Base-by-base conservation (phyloP, 2,113 vertebrate genomes). In the Ictalurus punctatus region DNA sequence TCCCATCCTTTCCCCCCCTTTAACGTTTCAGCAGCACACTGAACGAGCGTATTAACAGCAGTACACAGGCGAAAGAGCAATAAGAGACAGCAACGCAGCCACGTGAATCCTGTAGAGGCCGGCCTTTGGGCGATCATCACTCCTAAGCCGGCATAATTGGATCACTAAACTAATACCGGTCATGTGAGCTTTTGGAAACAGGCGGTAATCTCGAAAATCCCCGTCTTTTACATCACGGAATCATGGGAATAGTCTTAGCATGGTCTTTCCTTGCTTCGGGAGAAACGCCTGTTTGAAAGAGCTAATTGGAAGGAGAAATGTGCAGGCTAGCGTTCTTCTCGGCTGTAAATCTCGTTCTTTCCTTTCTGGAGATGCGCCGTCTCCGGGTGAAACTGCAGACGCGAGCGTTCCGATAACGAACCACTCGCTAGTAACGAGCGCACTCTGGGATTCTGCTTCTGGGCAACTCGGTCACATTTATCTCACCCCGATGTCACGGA, bases 351-450 rank as follows among this genome's bases (percentile, higher is more conserved):
- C 54, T 63, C 59, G 14, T 73, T 76, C 58, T 88, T 88, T 90
- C 65, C 88, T 85, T 59, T 71, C 85, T 34, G 54, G 67, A 80
- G 76, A 87, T 89, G 90, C 71, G n/a, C 73, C 23, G 85, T 80
- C 83, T 86, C 86, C 74, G 85, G 78, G 89, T 90, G 87, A 90
- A 88, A 87, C 87, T 90, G 84, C 65, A 90, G 87, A 92, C 83
- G 86, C 79, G 67, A 80, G 76, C 76, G 87, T 87, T 44, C 74
- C 58, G 79, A 86, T 88, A 91, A 92, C 86, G 86, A 80, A 91
- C 78, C 90, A 85, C 91, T 89, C 91, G 90, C 90, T 90, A 93
- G 92, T 91, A 93, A 93, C 91, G 93, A 91, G 92, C 93, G 92
- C 90, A 92, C 91, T 91, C 89, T 48, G 87, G 84, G 85, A 90